phyloP scores from a whole-genome alignment of 1,140 invertebrate genomes.

The Sycobia sp. region DNA sequence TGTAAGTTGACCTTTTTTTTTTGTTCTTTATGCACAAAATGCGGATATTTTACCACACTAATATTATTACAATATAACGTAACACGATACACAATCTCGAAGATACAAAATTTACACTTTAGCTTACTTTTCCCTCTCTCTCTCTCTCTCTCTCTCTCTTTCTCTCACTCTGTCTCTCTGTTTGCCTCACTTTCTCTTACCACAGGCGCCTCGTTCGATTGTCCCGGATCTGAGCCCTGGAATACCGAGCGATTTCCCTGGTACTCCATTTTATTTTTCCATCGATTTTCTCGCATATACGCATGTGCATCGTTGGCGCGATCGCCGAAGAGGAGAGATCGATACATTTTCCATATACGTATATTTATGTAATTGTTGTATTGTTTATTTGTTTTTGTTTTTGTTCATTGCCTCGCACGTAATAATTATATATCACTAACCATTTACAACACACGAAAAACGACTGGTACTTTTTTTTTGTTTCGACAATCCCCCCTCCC shows the following conservation, averaged over 20 bases:
- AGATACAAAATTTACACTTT: slow-evolving; percentile 59
- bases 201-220: too few relatives aligned
- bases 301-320: slow-evolving; percentile 9
- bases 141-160: too few relatives aligned
- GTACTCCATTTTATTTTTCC: too few relatives aligned
- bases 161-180: slow-evolving; percentile 28
- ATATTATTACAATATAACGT: slow-evolving; percentile 47
- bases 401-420: neutral
- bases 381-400: too few relatives aligned
- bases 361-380: too few relatives aligned
- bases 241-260: too few relatives aligned
- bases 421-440: slow-evolving; percentile 20
- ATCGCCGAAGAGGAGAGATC: slow-evolving; percentile 21
- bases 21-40: slow-evolving; percentile 47
- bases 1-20: slow-evolving; percentile 45
- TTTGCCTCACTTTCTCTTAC: slow-evolving; percentile 31
- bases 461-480: slow-evolving; percentile 22
- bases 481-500: neutral
- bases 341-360: slow-evolving; percentile 32
- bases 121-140: too few relatives aligned
- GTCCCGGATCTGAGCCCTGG: too few relatives aligned
- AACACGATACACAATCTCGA: slow-evolving; percentile 54
- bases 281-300: too few relatives aligned
- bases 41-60: slow-evolving; percentile 35
- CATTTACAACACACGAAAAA: slow-evolving; percentile 36